A percentile compares a stretch with the other conserved stretches of the same genome.
Conservation (phyloP, 2,113 vertebrate species). For the Tursiops truncatus region DNA sequence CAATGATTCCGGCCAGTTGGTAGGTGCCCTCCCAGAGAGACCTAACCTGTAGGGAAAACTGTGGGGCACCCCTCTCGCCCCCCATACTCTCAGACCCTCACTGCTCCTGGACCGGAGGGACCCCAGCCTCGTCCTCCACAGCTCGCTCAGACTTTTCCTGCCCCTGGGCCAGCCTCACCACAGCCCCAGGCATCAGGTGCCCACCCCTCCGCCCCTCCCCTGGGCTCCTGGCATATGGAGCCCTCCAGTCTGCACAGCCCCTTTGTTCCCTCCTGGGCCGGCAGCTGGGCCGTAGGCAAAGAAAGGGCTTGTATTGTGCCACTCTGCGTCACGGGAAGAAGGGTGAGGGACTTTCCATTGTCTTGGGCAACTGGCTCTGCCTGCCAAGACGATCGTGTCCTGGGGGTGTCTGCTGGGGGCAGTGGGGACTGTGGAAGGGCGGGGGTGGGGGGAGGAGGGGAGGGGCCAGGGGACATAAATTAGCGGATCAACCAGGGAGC, state of each 20-base stretch:
- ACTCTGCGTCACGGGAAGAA: not conserved
- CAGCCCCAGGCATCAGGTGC: not conserved
- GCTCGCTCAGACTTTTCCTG: not conserved
- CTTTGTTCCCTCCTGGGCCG: conserved; percentile 25
- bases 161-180: not conserved
- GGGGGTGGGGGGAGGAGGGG: not conserved
- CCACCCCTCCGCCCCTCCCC: not conserved
- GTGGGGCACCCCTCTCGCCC: not conserved
- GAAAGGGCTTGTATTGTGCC: not conserved
- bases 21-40: not conserved
- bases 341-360: not conserved
- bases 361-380: not conserved
- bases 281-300: conserved; percentile 52
- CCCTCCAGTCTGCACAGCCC: fast-evolving
- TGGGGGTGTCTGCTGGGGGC: not conserved
- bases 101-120: not conserved
- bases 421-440: not conserved
- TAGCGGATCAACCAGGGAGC: not conserved
- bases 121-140: not conserved
- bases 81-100: not conserved
- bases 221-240: not conserved
- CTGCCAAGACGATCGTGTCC: not conserved
- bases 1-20: too few species aligned
- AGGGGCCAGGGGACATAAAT: not conserved
- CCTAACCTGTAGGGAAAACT: not conserved